These are phyloP conservation scores for Pelecanoides urinatrix DNA, from an alignment of 2,113 vertebrate species.

Conservation along the genomic window DNA sequence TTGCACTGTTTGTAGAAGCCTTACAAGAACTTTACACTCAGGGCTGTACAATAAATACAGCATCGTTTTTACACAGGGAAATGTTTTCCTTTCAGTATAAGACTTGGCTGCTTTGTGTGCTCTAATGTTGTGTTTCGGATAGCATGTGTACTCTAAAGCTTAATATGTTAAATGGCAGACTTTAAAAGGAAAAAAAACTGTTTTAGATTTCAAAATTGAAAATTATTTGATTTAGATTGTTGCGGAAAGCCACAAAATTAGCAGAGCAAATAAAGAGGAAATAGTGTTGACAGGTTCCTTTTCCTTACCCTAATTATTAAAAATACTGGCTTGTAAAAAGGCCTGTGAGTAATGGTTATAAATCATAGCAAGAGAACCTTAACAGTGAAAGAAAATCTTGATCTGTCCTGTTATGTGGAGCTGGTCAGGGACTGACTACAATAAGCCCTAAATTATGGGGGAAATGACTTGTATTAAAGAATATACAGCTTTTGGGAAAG, in stretches of 20 bases:
- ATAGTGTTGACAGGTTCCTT: slow-evolving; percentile 10
- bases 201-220: neutral
- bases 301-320: slow-evolving; percentile 6
- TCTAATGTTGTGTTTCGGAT: neutral
- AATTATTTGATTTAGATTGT: neutral
- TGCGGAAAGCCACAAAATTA: neutral
- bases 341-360: neutral
- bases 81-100: neutral
- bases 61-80: neutral
- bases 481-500: neutral
- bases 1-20: neutral
- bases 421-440: neutral
- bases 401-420: neutral
- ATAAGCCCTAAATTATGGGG: neutral
- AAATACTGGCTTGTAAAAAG: neutral
- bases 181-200: neutral
- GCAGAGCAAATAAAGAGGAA: slow-evolving; percentile 17
- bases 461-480: neutral
- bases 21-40: neutral
- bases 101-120: neutral
- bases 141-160: neutral
- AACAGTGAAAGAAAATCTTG: neutral
- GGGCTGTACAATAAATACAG: neutral
- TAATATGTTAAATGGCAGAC: neutral
- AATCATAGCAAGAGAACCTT: neutral